Conservation (phyloP, 2,888 invertebrate genomes). For the Agriopis leucophaearia region DNA sequence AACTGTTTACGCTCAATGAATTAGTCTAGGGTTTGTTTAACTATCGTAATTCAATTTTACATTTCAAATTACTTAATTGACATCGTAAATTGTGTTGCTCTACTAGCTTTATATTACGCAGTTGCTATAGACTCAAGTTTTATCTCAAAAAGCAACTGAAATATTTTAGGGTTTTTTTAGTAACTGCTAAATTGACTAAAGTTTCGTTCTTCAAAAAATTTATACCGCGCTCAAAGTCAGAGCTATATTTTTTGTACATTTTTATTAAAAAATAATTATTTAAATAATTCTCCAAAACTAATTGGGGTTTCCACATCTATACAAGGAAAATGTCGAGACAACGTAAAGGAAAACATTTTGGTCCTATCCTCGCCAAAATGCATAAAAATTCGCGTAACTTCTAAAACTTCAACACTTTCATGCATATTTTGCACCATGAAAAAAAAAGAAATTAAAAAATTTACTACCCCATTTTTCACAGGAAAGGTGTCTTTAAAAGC, state of each 20-base stretch:
- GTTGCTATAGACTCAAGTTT: not conserved
- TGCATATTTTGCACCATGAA: slow-evolving; percentile 9
- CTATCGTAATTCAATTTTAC: not conserved
- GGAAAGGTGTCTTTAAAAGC: slow-evolving; percentile 26
- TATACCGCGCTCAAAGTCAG: too few species aligned
- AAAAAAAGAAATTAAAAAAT: slow-evolving; percentile 22
- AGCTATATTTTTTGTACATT: too few species aligned
- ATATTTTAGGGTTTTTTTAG: not conserved
- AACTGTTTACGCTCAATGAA: too few species aligned
- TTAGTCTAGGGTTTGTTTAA: not conserved
- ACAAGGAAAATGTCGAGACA: too few species aligned
- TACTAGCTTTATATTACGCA: not conserved
- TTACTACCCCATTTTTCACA: slow-evolving; percentile 27
- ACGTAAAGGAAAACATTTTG: not conserved
- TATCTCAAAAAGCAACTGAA: not conserved
- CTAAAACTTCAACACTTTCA: slow-evolving; percentile 3
- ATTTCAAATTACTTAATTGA: not conserved
- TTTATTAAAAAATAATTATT: too few species aligned
- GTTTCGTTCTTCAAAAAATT: not conserved
- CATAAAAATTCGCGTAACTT: slow-evolving; percentile 16
- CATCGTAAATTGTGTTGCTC: not conserved
- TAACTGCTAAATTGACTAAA: not conserved
- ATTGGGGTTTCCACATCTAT: too few species aligned
- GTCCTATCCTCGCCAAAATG: slow-evolving; percentile 11
- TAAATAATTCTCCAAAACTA: too few species aligned